These are phyloP conservation scores for Tenthredo amoena DNA, from an alignment of 2,888 invertebrate species.

Conservation along the genomic window DNA sequence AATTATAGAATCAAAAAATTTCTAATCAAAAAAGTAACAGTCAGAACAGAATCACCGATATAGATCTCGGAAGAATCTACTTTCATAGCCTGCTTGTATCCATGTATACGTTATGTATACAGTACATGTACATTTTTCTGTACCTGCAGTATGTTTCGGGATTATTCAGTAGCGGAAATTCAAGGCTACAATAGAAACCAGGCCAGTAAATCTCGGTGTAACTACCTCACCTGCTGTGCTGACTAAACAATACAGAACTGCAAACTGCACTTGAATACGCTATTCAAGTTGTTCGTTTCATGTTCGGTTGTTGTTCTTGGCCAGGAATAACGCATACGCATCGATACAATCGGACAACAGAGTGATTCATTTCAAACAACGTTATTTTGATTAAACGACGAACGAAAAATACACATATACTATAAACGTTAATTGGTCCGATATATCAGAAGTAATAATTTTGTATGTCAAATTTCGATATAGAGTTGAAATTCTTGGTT, in stretches of 20 bases:
- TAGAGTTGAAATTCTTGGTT: background rate
- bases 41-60: too few relatives aligned
- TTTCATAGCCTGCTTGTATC: background rate
- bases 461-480: background rate
- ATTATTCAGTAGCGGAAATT: background rate
- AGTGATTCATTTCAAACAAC: background rate
- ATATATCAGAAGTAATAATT: background rate
- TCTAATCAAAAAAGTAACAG: too few relatives aligned
- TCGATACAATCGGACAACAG: background rate
- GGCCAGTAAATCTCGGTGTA: background rate
- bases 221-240: background rate
- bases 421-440: background rate
- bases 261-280: background rate
- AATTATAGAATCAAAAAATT: too few relatives aligned
- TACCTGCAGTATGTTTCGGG: background rate
- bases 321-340: background rate
- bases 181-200: background rate
- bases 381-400: background rate
- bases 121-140: too few relatives aligned
- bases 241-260: background rate
- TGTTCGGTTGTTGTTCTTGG: background rate
- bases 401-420: background rate
- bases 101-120: background rate
- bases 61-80: background rate
- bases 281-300: background rate